Evolutionary conservation across 2,797 vertebrate genomes (phyloP).

Genomic region (Lepilemur ruficaudatus): DNA sequence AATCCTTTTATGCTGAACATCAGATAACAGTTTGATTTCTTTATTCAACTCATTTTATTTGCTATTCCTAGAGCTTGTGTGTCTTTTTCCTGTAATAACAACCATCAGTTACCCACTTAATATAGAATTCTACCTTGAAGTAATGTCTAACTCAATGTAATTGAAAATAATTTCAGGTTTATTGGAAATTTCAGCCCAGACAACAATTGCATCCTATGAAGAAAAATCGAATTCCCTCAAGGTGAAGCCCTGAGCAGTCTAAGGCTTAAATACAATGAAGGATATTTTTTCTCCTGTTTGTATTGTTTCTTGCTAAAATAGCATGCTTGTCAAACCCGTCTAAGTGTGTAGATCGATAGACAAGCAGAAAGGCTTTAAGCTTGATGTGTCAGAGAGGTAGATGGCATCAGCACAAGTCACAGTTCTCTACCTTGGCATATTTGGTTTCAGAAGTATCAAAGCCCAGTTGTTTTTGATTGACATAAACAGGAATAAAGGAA

Average conservation of each 20-base stretch:
- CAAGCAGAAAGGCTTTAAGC: constrained; percentile 42
- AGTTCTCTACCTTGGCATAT: not conserved
- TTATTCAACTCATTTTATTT: constrained; percentile 47
- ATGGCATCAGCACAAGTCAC: not conserved
- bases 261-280: constrained; percentile 57
- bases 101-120: constrained; percentile 51
- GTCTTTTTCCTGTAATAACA: constrained; percentile 54
- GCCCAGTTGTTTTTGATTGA: not conserved
- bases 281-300: constrained; percentile 44
- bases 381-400: constrained; percentile 35
- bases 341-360: constrained; percentile 60
- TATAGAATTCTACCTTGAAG: constrained; percentile 58
- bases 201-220: constrained; percentile 55
- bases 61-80: not conserved
- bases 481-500: constrained; percentile 2
- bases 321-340: constrained; percentile 61
- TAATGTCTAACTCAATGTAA: constrained; percentile 53
- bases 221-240: constrained; percentile 48
- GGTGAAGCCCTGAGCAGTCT: constrained; percentile 28
- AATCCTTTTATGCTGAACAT: not conserved
- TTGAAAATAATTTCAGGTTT: constrained; percentile 57
- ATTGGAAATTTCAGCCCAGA: constrained; percentile 51
- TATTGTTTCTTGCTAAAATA: constrained; percentile 76
- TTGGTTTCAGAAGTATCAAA: constrained; percentile 26
- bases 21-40: not conserved